A percentile compares a stretch with the other conserved stretches of the same genome.
These are phyloP conservation scores for Microtus ochrogaster DNA, from an alignment of 2,113 vertebrate species.

Conservation along the genomic window DNA sequence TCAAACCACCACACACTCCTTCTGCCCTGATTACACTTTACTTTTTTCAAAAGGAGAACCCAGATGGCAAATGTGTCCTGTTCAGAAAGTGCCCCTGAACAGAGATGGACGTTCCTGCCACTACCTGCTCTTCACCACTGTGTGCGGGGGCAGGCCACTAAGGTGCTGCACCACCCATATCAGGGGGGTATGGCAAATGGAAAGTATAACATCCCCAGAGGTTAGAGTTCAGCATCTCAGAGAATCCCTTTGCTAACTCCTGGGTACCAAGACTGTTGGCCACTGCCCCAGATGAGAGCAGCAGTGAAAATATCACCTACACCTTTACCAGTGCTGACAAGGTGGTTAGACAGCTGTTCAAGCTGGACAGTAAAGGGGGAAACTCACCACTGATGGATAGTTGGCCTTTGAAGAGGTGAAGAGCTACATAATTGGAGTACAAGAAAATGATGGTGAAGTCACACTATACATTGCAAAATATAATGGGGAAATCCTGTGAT, in stretches of 20 bases:
- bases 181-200: conserved; percentile 83
- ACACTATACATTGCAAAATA: conserved; percentile 68
- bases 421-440: conserved; percentile 54
- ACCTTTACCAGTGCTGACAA: conserved; percentile 54
- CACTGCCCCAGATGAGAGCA: conserved; percentile 81
- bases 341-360: conserved; percentile 16
- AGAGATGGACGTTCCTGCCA: conserved; percentile 66
- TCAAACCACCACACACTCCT: not conserved
- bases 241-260: conserved; percentile 78
- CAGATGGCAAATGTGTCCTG: conserved; percentile 82
- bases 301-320: conserved; percentile 77
- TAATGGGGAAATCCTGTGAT: conserved; percentile 74
- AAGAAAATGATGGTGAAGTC: conserved; percentile 78
- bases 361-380: conserved; percentile 20
- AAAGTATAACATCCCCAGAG: conserved; percentile 87
- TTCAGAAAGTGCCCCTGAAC: conserved; percentile 73
- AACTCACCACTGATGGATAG: fast-evolving
- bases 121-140: conserved; percentile 71
- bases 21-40: conserved; percentile 81
- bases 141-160: conserved; percentile 77
- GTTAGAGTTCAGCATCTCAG: conserved; percentile 80
- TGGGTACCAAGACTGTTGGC: conserved; percentile 79
- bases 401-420: conserved; percentile 79
- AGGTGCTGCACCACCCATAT: conserved; percentile 80
- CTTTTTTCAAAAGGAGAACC: conserved; percentile 52